These are phyloP conservation scores for Kryphioiulus occultus DNA, from an alignment of 2,888 invertebrate species.

Conservation along the genomic window DNA sequence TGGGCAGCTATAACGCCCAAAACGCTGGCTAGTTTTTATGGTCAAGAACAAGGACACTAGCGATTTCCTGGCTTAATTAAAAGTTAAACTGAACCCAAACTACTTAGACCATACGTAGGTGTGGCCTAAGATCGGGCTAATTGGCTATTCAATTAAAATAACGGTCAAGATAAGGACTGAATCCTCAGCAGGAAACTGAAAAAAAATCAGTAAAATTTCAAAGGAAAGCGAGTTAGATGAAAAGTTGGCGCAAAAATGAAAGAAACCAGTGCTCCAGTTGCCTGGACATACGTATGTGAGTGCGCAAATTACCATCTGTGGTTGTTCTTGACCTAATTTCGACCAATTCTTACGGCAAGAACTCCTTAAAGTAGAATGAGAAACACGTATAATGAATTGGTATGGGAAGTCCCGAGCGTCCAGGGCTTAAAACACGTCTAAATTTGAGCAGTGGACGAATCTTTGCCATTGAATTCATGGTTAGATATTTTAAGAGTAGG, in stretches of 20 bases:
- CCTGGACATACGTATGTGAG: conserved; percentile 1
- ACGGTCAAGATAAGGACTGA: conserved; percentile 31
- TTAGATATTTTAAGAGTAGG: neutral
- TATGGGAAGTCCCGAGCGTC: conserved; percentile 21
- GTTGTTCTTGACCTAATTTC: conserved; percentile 44
- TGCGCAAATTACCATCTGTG: conserved; percentile 14
- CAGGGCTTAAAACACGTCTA: neutral
- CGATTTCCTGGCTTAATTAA: neutral
- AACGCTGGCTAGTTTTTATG: neutral
- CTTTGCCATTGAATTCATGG: conserved; percentile 35
- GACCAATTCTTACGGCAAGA: conserved; percentile 39
- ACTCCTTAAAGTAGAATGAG: neutral
- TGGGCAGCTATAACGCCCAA: conserved; percentile 5
- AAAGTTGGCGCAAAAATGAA: conserved; percentile 18
- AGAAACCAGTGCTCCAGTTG: conserved; percentile 27
- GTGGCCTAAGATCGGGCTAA: neutral
- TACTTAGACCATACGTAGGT: neutral
- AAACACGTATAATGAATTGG: conserved; percentile 24
- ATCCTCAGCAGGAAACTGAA: neutral
- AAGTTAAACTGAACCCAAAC: neutral
- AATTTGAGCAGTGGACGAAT: conserved; percentile 25
- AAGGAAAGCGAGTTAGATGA: conserved; percentile 13
- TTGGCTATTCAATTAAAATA: conserved; percentile 25
- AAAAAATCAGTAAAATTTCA: neutral
- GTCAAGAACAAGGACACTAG: conserved; percentile 40